Conservation (phyloP, 2,888 invertebrate genomes). For the Drosophila acutilabella region DNA sequence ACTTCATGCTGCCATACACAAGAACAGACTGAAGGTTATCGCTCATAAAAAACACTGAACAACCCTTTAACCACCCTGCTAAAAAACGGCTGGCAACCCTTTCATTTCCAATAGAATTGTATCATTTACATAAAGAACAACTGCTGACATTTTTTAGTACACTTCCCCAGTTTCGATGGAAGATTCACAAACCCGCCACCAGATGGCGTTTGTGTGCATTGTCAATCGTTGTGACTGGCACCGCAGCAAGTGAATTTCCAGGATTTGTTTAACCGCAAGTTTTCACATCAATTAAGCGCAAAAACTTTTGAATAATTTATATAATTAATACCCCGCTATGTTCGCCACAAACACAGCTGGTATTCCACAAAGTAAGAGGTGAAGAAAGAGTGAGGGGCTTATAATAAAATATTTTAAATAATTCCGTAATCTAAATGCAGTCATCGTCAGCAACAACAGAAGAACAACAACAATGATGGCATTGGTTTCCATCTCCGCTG, state of each 20-base stretch:
- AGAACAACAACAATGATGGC: slow-evolving; percentile 6
- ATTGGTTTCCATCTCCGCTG: slow-evolving; percentile 50
- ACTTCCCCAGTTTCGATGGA: slow-evolving; percentile 45
- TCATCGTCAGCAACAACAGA: slow-evolving; percentile 57
- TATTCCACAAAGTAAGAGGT: neutral
- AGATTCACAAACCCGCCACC: slow-evolving; percentile 7
- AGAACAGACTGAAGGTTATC: slow-evolving; percentile 33
- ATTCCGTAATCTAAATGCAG: slow-evolving; percentile 85
- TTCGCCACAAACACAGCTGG: slow-evolving; percentile 34
- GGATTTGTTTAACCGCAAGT: slow-evolving; percentile 37
- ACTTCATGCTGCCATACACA: slow-evolving; percentile 7
- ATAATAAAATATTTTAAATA: slow-evolving; percentile 85
- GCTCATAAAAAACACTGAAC: slow-evolving; percentile 36
- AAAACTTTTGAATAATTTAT: slow-evolving; percentile 74
- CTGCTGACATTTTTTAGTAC: slow-evolving; percentile 67
- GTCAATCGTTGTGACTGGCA: slow-evolving; percentile 23
- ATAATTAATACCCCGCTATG: slow-evolving; percentile 75
- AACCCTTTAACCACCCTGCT: slow-evolving; percentile 55
- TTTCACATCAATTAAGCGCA: slow-evolving; percentile 57
- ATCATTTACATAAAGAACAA: slow-evolving; percentile 59
- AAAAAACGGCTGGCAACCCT: slow-evolving; percentile 70
- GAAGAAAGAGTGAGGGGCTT: slow-evolving; percentile 50
- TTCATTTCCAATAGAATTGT: slow-evolving; percentile 43
- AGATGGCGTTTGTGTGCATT: slow-evolving; percentile 63
- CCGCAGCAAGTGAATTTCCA: slow-evolving; percentile 25